Base-by-base conservation (phyloP, 2,888 invertebrate genomes). In the Hydroisotoma schaefferi region DNA sequence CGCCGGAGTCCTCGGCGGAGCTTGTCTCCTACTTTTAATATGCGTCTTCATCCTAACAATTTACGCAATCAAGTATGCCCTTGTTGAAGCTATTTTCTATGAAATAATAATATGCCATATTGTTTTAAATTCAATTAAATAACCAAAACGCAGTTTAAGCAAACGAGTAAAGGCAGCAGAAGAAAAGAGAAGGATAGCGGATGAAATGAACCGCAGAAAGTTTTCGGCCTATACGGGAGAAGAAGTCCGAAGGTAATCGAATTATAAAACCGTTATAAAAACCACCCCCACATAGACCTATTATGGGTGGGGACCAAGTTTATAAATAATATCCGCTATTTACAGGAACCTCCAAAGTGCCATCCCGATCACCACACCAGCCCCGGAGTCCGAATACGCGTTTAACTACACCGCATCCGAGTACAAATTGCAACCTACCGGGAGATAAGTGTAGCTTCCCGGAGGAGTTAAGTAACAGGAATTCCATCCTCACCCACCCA, bases 211-310 rank as follows among this genome's bases (percentile, higher is more conserved):
- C 22, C 56, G 53, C 26, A 55, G 61, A n/a, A 63, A 61, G 22
- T 59, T 56, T 25, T 43, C 59, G n/a, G 63, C 66, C 1, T 66
- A 66, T 33, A 66, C 66, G 12, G 66, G 66, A 23, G 66, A 66
- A 44, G 66, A 66, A 54, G 44, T 66, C 44, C 60, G 63, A 18
- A 60, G 66, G 66, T 61, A 33, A 22, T 6, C 18, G 3, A 48
- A 33, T 23, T 8, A 37, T n/a, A 43, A 28, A 37, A 20, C 33
- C 18, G 43, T 43, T 20, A 43, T 43, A n/a, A 43, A 43, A n/a
- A 18, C 8, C 18, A 18, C 8, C 33, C 8, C 33, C 33, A 33
- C 43, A 43, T 6, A 18, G 43, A 18, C 20, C 12, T 33, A 43
- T 6, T 43, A 18, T 43, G 20, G 20, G 12, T 18, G 12, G 33